These are phyloP conservation scores for Dynastes maya DNA, from an alignment of 2,888 invertebrate species.

Conservation along the genomic window DNA sequence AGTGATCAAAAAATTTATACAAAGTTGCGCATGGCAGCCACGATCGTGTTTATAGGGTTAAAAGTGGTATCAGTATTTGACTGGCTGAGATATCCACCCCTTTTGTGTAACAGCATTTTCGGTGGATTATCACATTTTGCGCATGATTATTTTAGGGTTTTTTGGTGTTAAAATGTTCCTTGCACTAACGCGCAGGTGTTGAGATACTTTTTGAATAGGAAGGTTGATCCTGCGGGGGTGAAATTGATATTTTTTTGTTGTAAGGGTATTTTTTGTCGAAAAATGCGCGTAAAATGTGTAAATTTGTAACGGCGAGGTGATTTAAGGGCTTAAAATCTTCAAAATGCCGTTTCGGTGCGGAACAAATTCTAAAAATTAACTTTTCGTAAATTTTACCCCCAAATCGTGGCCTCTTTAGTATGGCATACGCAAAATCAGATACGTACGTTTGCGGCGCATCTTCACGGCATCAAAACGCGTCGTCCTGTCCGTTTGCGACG, in stretches of 20 bases:
- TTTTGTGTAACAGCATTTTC: background rate
- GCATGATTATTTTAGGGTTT: background rate
- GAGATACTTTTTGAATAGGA: background rate
- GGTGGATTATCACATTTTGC: background rate
- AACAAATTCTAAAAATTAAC: constrained; percentile 39
- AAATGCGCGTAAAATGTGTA: background rate
- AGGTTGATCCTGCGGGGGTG: background rate
- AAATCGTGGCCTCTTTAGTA: constrained; percentile 47
- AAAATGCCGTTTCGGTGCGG: background rate
- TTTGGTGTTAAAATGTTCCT: constrained; percentile 11
- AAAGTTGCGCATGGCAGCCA: background rate
- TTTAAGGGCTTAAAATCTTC: constrained; percentile 19
- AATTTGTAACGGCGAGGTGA: too few relatives aligned
- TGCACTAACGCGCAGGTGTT: background rate
- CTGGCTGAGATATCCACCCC: background rate
- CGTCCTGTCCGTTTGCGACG: background rate
- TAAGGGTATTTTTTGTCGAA: background rate
- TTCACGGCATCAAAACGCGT: constrained; percentile 5
- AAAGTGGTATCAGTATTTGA: background rate
- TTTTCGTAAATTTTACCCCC: constrained; percentile 38
- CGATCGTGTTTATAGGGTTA: background rate
- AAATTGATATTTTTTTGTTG: constrained; percentile 19
- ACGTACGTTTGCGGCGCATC: constrained; percentile 24
- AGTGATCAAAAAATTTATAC: constrained; percentile 3
- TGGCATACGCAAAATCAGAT: constrained; percentile 28